Evolutionary conservation across 1,140 invertebrate species (phyloP), one percentile per base, ranked within the genome.

Genomic region (Parapsyche elsis): DNA sequence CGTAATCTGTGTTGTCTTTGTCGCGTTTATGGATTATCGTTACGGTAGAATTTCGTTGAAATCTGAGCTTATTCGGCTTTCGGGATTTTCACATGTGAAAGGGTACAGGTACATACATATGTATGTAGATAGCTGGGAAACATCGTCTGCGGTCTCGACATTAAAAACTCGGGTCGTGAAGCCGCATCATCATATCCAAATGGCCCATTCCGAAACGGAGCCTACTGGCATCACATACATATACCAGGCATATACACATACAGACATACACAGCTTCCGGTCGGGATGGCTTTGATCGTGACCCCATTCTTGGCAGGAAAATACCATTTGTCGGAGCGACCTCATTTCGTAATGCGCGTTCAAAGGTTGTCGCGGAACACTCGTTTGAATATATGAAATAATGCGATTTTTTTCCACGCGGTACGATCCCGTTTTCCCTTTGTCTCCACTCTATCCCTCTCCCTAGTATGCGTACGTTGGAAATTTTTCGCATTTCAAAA

Each of bases 231-330:
- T 19, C 2, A 12, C 49, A 53, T 10, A 53, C 49, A 53, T n/a
- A n/a, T n/a, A n/a, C n/a, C 10, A 53, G 49, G 12, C 49, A 53
- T 12, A 53, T 10, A 53, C 16, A 53, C 12, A 53, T 53, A 12
- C 10, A 53, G 10, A 16, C 49, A 46, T 12, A 46, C 45, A 53
- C 16, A 53, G 4, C 49, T 71, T 38, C 70, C 14, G 44, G 21
- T 10, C 0, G 74, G 45, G 1, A 57, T 59, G 26, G 46, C n/a
- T 57, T 46, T 76, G 59, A 77, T 77, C 76, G 76, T 77, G 76
- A 77, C 76, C 76, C 59, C 57, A 77, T 77, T 77, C 53, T 46
- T 57, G 73, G 57, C 53, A 46, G 59, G 26, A 77, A 64, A 67
- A 64, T 19, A n/a, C 76, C 76, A 77, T 64, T 64, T 46, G 38